phyloP scores from a whole-genome alignment of 2,888 invertebrate genomes.

The Deilephila elpenor region DNA sequence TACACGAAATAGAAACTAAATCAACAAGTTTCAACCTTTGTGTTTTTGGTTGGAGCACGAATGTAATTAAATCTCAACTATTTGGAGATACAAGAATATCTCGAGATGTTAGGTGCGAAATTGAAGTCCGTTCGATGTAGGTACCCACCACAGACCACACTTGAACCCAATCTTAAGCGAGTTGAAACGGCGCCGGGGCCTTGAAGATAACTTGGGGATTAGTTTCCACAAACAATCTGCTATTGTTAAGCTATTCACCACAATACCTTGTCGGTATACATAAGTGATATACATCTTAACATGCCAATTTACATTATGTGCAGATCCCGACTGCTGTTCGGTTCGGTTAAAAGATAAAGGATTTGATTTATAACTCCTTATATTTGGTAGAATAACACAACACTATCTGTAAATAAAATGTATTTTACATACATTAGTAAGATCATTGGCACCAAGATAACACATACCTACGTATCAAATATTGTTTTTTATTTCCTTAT shows the following conservation, averaged over 20 bases:
- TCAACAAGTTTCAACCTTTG: not conserved
- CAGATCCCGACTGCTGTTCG: not conserved
- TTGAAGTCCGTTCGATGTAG: conserved; percentile 54
- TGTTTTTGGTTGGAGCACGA: conserved; percentile 38
- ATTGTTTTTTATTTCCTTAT: no score
- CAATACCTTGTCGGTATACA: conserved; percentile 47
- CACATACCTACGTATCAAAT: no score
- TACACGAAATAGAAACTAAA: not conserved
- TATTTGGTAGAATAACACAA: not conserved
- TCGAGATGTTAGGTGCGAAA: conserved; percentile 57
- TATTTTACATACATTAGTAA: no score
- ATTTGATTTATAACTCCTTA: no score
- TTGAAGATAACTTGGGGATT: conserved; percentile 62
- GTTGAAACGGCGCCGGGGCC: conserved; percentile 49
- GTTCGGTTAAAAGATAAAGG: not conserved
- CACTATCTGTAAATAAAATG: no score
- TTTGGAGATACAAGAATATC: conserved; percentile 52
- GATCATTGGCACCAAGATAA: no score
- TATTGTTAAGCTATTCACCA: conserved; percentile 53
- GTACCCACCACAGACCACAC: conserved; percentile 50
- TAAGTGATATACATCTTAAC: conserved; percentile 40
- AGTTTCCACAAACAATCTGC: conserved; percentile 58
- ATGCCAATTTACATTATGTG: conserved; percentile 18
- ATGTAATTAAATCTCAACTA: conserved; percentile 58
- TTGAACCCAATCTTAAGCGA: conserved; percentile 57